Base-by-base conservation (phyloP, 2,797 vertebrate genomes). In the Hippocampus kuda region DNA sequence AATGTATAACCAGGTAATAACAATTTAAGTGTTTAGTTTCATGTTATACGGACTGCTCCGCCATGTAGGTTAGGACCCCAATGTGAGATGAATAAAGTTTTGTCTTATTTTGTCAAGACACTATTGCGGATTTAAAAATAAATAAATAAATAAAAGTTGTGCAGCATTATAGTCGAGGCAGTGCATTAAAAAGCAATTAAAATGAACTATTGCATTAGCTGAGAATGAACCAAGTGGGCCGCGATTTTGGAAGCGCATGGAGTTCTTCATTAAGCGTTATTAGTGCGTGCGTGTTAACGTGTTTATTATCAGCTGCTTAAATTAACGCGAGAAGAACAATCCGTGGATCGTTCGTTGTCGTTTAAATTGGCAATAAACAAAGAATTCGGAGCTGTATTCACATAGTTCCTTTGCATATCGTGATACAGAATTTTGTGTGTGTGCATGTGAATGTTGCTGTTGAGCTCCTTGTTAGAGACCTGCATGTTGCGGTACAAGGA, bases 151-250 rank as follows among this genome's bases (percentile, higher is more conserved):
- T 81, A 86, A 89, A 80, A 86, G 88, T 87, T 86, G 77, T 65
- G 77, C 82, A 82, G 86, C 26, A 54, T 34, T 82, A 84, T 75
- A 85, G 85, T 82, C 82, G 85, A 87, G 78, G 72, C 85, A 80
- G 83, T 84, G 73, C 83, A 90, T 90, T 90, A 89, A 90, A 90
- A 91, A 91, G 86, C 88, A 91, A 91, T 90, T 91, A 91, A 89
- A 90, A 82, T 74, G 56, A 89, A 90, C 87, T 89, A 90, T 88
- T 89, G 85, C 85, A 84, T 89, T 88, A 90, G 38, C 34, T 81
- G 84, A 87, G 22, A 54, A 79, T 68, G 74, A 80, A 88, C 86
- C 79, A 87, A 90, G 88, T 83, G 84, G 85, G 82, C 84, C 79
- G 53, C 81, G 84, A 84, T 88, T 88, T 51, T 66, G 76, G 70